phyloP scores from a whole-genome alignment of 2,797 vertebrate genomes.

The Melanotaenia boesemani region DNA sequence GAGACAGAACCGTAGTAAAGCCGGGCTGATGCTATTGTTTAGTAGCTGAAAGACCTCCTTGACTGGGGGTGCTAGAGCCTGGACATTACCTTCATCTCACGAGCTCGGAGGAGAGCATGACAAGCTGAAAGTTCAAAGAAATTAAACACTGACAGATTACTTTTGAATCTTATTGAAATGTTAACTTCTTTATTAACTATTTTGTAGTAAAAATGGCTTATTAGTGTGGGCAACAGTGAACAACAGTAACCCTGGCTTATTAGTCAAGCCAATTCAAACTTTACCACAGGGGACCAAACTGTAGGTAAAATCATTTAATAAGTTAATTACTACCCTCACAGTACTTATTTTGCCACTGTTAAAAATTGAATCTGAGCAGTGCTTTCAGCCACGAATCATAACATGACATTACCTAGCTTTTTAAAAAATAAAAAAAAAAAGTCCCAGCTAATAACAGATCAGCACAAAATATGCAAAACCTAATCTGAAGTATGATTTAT shows the following conservation, averaged over 20 bases:
- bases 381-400: constrained; percentile 66
- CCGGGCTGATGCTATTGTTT: constrained; percentile 61
- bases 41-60: constrained; percentile 72
- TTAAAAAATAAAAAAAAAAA: constrained; percentile 19
- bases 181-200: constrained; percentile 73
- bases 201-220: constrained; percentile 53
- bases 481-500: constrained; percentile 73
- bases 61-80: constrained; percentile 63
- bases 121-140: constrained; percentile 63
- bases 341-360: constrained; percentile 60
- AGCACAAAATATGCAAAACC: constrained; percentile 49
- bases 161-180: constrained; percentile 73
- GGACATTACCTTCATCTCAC: constrained; percentile 63
- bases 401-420: constrained; percentile 64
- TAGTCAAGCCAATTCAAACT: constrained; percentile 67
- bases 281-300: constrained; percentile 62
- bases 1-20: constrained; percentile 49
- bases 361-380: constrained; percentile 67
- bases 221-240: constrained; percentile 45
- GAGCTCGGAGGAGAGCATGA: constrained; percentile 63
- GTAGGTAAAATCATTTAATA: constrained; percentile 72
- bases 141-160: constrained; percentile 75
- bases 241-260: constrained; percentile 64
- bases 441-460: constrained; percentile 36
- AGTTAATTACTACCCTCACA: constrained; percentile 67